Base-by-base conservation (phyloP, 2,888 invertebrate genomes). In the Philonicus albiceps region DNA sequence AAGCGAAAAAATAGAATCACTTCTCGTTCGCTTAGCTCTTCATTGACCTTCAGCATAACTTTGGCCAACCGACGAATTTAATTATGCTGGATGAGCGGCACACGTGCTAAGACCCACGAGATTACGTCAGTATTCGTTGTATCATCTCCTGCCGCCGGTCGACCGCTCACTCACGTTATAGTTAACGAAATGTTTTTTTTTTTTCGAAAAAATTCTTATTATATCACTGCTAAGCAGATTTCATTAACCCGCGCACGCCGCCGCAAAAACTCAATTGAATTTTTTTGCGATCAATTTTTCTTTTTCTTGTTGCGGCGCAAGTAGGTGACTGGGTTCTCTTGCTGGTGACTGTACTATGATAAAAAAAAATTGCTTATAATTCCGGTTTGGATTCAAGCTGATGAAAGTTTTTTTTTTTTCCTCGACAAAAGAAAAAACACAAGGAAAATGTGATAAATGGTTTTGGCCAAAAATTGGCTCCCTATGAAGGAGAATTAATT, bases 291-390 rank as follows among this genome's bases (percentile, higher is more conserved):
- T 75, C 22, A 34, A 31, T 34, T 73, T 30, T 74, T 76, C 34
- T 40, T 76, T 76, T 76, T 34, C 76, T 76, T 64, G 40, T 27
- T 8, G 43, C 37, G 13, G 13, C 37, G 40, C 40, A 76, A 76
- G 76, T 76, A 76, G 76, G 76, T 76, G 76, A 76, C 76, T 76
- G 76, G 76, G 76, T 76, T 76, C 37, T 76, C 76, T 76, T 40
- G 22, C 13, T 19, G 40, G 40, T 40, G 37, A 74, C 40, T 76
- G 22, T 37, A 76, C 76, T 76, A 34, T 5, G 27, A 22, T n/a
- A 75, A 34, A 76, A 76, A 31, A 76, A 76, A 76, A 40, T 34
- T 22, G 22, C 76, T 40, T 37, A 64, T 64, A 64, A 64, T 64
- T 64, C 64, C 64, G 64, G 64, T 64, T 64, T 64, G 64, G 22